Base-by-base conservation (phyloP, 1,140 invertebrate genomes). In the Panulirus ornatus region DNA sequence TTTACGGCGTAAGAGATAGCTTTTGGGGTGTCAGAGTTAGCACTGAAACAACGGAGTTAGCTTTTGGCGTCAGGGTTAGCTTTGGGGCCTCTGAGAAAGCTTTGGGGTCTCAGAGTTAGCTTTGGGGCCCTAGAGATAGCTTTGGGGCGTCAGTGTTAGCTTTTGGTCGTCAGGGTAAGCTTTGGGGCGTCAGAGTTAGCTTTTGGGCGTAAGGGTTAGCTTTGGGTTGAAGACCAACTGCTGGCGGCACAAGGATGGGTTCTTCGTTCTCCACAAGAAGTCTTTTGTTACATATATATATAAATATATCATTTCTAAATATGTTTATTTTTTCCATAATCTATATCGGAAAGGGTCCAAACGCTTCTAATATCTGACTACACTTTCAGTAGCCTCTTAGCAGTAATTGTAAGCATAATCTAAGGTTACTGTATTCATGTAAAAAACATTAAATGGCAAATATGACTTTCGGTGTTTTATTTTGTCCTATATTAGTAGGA, bases 361-460 rank as follows among this genome's bases (percentile, higher is more conserved):
- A 66, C 30, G 58, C 58, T 66, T 66, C 58, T 66, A 66, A 66
- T 66, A 22, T 66, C 58, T 66, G 30, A 66, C 58, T 66, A 66
- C n/a, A 66, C 27, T 30, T 8, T 66, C 22, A 66, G 58, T 66
- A 66, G 58, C 27, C 58, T n/a, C n/a, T 66, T 66, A 66, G 58
- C 30, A 30, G 58, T 66, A 66, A 5, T 58, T 66, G 19, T 19
- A 19, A 16, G 54, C 54, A 66, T 66, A 66, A 66, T 66, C n/a
- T 66, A 30, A 66, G 30, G 30, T 66, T 66, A 66, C 30, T 66
- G 58, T 66, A 66, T 66, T 66, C 58, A 66, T 66, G 58, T 66
- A 66, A 66, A 66, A 66, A 66, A 58, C 27, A 66, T 66, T 66
- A 66, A 30, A 66, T 66, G 58, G 58, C n/a, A 66, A 66, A 66